Evolutionary conservation across 2,888 invertebrate genomes (phyloP).

Genomic region (Folsomia manolachei): DNA sequence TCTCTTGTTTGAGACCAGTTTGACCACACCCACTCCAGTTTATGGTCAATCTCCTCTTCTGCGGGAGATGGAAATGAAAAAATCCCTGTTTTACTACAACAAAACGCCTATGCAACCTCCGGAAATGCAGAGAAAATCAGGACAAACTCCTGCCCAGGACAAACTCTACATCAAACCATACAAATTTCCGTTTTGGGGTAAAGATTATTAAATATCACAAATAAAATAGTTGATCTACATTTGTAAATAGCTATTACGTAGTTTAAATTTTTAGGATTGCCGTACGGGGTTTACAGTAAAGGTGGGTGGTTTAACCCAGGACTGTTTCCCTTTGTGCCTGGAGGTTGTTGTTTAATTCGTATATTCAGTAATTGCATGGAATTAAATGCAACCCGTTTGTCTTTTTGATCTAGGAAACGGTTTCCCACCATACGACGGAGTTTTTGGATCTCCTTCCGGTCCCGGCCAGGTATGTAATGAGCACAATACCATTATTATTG

Average conservation of each 20-base stretch:
- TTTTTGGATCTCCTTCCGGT: constrained; percentile 46
- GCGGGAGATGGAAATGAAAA: background rate
- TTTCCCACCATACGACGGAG: constrained; percentile 47
- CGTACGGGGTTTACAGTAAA: constrained; percentile 42
- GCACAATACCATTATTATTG: too few species aligned
- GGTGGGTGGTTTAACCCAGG: constrained; percentile 49
- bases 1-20: background rate
- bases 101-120: background rate
- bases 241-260: background rate
- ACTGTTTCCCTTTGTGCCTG: constrained; percentile 48
- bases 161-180: constrained; percentile 45
- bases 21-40: background rate
- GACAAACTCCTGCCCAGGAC: constrained; percentile 39
- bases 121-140: background rate
- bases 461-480: constrained; percentile 41
- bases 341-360: constrained; percentile 21
- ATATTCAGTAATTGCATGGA: background rate
- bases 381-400: background rate
- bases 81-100: background rate
- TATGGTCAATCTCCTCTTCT: background rate
- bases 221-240: background rate
- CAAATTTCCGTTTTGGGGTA: constrained; percentile 36
- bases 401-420: constrained; percentile 29
- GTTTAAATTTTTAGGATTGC: constrained; percentile 31
- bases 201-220: constrained; percentile 14